A percentile compares a stretch with the other conserved stretches of the same genome.
Evolutionary conservation across 2,113 vertebrate species (phyloP).

Genomic region (Tenrec ecaudatus): DNA sequence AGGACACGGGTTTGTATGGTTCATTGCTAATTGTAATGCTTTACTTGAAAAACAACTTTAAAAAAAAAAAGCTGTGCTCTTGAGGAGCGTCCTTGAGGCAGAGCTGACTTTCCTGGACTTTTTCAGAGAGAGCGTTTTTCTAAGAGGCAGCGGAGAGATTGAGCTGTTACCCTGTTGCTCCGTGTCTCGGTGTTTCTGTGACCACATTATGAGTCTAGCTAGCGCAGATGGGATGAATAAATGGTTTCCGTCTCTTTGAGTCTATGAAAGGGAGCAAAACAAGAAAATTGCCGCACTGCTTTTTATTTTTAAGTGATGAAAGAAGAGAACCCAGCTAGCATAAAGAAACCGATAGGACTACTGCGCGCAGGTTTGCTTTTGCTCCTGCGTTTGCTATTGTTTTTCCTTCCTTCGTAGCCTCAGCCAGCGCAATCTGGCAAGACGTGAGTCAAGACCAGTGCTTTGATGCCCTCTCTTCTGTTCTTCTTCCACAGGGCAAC

Average conservation of each 20-base stretch:
- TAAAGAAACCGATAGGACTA: slow-evolving; percentile 53
- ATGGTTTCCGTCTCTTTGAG: slow-evolving; percentile 55
- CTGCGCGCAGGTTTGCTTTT: neutral
- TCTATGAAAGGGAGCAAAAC: slow-evolving; percentile 60
- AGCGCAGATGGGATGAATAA: slow-evolving; percentile 64
- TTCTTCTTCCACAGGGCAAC: slow-evolving; percentile 92
- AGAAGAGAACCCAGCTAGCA: slow-evolving; percentile 42
- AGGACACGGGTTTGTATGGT: neutral
- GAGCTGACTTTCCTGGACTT: neutral
- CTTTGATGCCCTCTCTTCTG: slow-evolving; percentile 48
- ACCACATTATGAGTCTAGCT: slow-evolving; percentile 1
- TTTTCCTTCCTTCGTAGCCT: neutral
- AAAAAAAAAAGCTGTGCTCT: slow-evolving; percentile 44
- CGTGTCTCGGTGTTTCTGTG: slow-evolving; percentile 58
- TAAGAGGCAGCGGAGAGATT: slow-evolving; percentile 44
- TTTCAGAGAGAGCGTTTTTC: slow-evolving; percentile 46
- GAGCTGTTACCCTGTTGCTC: slow-evolving; percentile 53
- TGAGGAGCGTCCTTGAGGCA: slow-evolving; percentile 64
- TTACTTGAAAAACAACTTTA: slow-evolving; percentile 60
- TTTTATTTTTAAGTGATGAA: neutral
- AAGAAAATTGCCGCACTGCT: slow-evolving; percentile 21
- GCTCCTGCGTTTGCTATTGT: no score
- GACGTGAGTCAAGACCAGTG: neutral
- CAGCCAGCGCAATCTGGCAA: slow-evolving; percentile 22
- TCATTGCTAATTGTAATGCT: slow-evolving; percentile 59